These are phyloP conservation scores for Pipistrellus pygmaeus DNA, from an alignment of 2,797 vertebrate genomes.

Conservation along the genomic window DNA sequence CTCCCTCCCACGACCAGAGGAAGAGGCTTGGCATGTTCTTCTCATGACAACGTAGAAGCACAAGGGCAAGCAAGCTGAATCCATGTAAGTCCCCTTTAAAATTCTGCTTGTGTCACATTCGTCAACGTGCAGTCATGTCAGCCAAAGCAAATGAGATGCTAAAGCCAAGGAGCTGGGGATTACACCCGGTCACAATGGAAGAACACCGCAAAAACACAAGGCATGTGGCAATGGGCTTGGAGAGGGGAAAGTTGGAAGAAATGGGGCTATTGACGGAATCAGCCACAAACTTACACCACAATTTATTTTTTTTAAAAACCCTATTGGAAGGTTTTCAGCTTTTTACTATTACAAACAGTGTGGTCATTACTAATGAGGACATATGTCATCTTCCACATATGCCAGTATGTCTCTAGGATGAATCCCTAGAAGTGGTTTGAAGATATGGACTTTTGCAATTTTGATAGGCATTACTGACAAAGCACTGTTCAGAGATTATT, in stretches of 20 bases:
- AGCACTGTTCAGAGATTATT: slow-evolving; percentile 40
- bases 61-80: background rate
- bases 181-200: background rate
- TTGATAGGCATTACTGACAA: slow-evolving; percentile 21
- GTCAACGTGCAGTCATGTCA: background rate
- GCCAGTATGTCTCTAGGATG: background rate
- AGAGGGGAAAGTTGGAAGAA: background rate
- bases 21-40: background rate
- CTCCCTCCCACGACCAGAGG: background rate
- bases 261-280: background rate
- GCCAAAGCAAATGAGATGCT: background rate
- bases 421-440: slow-evolving; percentile 37
- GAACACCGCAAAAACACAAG: background rate
- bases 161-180: background rate
- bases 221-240: background rate
- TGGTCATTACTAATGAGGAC: background rate
- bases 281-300: background rate
- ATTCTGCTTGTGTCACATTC: background rate
- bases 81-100: background rate
- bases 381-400: background rate
- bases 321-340: background rate
- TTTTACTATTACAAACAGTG: background rate
- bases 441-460: slow-evolving; percentile 29
- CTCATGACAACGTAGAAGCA: background rate
- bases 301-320: background rate